These are phyloP conservation scores for Hydroisotoma schaefferi DNA, from an alignment of 2,888 invertebrate genomes.

Conservation along the genomic window DNA sequence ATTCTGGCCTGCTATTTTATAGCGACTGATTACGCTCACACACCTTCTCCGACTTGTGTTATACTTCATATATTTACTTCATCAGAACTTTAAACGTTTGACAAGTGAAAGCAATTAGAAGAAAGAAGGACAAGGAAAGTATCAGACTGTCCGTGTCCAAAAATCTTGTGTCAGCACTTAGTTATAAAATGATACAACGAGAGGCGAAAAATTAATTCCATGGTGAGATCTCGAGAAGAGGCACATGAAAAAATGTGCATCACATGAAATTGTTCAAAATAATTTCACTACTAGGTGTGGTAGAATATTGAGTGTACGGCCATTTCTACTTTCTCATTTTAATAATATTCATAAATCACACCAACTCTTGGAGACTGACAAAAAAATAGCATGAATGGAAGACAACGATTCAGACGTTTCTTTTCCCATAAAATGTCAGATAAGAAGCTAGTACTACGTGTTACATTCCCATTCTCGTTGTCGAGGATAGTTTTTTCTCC, in stretches of 20 bases:
- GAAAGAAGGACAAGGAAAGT: constrained; percentile 3
- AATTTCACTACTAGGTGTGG: constrained; percentile 3
- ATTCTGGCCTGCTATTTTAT: too few species aligned
- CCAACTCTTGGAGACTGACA: constrained; percentile 29
- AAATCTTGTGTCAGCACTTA: too few species aligned
- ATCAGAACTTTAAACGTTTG: too few species aligned
- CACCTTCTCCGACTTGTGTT: too few species aligned
- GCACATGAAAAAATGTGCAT: constrained; percentile 9
- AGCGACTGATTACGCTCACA: too few species aligned
- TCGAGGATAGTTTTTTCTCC: too few species aligned
- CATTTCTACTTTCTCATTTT: constrained; percentile 44
- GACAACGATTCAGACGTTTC: constrained; percentile 39
- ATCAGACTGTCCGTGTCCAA: not conserved
- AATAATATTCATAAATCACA: constrained; percentile 49
- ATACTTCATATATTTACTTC: too few species aligned
- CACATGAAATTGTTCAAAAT: not conserved
- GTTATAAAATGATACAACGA: not conserved
- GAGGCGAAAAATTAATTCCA: not conserved
- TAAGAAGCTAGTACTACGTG: constrained; percentile 35
- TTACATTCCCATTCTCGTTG: too few species aligned
- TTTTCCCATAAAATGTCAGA: constrained; percentile 47
- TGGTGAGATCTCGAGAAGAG: not conserved
- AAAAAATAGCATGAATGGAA: constrained; percentile 43
- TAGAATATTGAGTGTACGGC: not conserved
- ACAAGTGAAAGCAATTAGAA: not conserved